These are phyloP conservation scores for Phrynocephalus guinanensis DNA, from an alignment of 2,797 vertebrate species.

Conservation along the genomic window DNA sequence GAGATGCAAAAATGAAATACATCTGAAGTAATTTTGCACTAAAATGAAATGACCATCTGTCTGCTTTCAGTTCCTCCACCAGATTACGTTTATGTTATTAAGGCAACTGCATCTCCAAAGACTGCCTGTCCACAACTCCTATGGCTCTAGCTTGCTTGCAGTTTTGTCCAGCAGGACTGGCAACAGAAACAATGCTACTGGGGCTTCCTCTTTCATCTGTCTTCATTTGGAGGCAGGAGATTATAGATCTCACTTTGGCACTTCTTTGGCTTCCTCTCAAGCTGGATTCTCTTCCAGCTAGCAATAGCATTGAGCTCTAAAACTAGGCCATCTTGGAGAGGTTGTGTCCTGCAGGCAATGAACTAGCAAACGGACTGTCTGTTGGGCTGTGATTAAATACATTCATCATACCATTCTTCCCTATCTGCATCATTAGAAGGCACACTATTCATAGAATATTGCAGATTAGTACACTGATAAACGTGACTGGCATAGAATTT, in stretches of 20 bases:
- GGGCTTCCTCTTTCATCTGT: neutral
- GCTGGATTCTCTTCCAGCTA: constrained; percentile 38
- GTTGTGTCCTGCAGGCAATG: constrained; percentile 47
- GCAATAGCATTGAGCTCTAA: constrained; percentile 42
- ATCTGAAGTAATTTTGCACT: neutral
- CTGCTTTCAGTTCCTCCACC: neutral
- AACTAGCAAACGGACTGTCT: constrained; percentile 47
- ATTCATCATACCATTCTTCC: constrained; percentile 53
- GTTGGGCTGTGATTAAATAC: constrained; percentile 54
- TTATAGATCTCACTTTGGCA: constrained; percentile 17
- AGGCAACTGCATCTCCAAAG: neutral
- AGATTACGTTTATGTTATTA: neutral
- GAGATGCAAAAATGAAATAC: neutral
- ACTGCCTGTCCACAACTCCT: neutral
- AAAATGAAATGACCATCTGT: neutral
- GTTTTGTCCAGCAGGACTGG: neutral
- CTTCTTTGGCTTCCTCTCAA: constrained; percentile 34
- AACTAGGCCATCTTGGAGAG: constrained; percentile 41
- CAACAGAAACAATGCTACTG: constrained; percentile 16
- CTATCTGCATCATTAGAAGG: constrained; percentile 43
- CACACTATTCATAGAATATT: constrained; percentile 53
- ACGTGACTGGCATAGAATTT: constrained; percentile 24
- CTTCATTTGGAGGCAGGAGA: constrained; percentile 25
- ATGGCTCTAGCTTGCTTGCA: constrained; percentile 5
- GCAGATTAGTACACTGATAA: constrained; percentile 47